Percentiles rank a stretch among this genome's conserved stretches.
Conservation (phyloP, 2,888 invertebrate genomes). For the Coelogynopora nodosa region DNA sequence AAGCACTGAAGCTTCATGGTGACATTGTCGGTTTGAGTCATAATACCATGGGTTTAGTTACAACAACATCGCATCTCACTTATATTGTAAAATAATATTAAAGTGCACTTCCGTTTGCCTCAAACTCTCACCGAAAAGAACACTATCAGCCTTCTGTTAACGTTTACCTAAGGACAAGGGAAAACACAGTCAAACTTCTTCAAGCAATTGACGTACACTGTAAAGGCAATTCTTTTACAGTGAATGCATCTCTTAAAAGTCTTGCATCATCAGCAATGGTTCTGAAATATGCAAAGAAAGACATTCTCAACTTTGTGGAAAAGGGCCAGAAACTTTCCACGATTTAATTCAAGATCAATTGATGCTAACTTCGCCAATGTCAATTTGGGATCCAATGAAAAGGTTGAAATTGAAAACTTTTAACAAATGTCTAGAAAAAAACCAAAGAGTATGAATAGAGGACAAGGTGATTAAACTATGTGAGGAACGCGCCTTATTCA, state of each 20-base stretch:
- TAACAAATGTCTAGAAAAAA: background rate
- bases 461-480: background rate
- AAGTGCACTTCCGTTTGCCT: too few relatives aligned
- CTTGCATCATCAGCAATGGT: background rate
- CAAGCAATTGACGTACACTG: conserved; percentile 1
- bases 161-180: background rate
- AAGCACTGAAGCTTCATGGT: too few relatives aligned
- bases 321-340: background rate
- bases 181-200: conserved; percentile 7
- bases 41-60: too few relatives aligned
- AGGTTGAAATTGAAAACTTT: background rate
- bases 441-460: background rate
- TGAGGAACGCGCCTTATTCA: background rate
- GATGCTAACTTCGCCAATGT: background rate
- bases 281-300: background rate
- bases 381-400: background rate
- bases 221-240: conserved; percentile 18
- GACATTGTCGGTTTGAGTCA: too few relatives aligned
- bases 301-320: background rate
- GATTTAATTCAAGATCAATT: background rate
- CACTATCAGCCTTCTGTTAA: too few relatives aligned
- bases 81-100: too few relatives aligned
- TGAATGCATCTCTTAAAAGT: background rate
- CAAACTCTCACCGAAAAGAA: too few relatives aligned
- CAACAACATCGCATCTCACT: too few relatives aligned